Base-by-base conservation (phyloP, 1,140 invertebrate species). In the Asbolus verrucosus region DNA sequence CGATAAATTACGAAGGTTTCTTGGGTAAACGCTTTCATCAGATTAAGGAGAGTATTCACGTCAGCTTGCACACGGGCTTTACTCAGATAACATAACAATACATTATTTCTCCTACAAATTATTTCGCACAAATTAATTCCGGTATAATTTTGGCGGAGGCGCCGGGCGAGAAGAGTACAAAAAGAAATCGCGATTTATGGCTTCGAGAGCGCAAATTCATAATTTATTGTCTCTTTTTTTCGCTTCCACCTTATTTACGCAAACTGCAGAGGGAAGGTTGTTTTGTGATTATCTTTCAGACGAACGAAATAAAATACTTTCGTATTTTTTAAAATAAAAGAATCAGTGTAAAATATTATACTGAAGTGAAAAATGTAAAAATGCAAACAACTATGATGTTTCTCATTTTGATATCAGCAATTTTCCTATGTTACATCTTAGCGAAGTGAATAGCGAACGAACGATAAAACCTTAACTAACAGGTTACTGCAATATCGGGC, bases 1-100 rank as follows among this genome's bases (percentile, higher is more conserved):
- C 46, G 46, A 54, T 54, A 54, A 54, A 54, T 54, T 54, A 54
- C 19, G 21, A 14, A n/a, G 46, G 46, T 54, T 54, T 54, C 46
- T 54, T 54, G 46, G 46, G 46, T 54, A 54, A 54, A 54, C 46
- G 46, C 18, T 54, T 27, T 54, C 33, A 36, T 36, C 33, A 36
- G 33, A 36, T 36, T 36, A 36, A 4, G 33, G 11, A 36, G 33
- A 36, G 33, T 36, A 36, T 36, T 36, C 21, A 54, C 46, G 46
- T 27, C 46, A 46, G 24, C 24, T 27, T 27, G 24, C 24, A 27
- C 33, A 30, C 33, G 11, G 46, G 46, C 24, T 54, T 54, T 54
- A 24, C 19, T 54, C 27, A 27, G 46, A 54, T 54, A 30, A 54
- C 46, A 54, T 27, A 30, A 27, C 46, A 27, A 54, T 27, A 54